Evolutionary conservation across 2,797 vertebrate genomes (phyloP).

Genomic region (Chiroxiphia lanceolata): DNA sequence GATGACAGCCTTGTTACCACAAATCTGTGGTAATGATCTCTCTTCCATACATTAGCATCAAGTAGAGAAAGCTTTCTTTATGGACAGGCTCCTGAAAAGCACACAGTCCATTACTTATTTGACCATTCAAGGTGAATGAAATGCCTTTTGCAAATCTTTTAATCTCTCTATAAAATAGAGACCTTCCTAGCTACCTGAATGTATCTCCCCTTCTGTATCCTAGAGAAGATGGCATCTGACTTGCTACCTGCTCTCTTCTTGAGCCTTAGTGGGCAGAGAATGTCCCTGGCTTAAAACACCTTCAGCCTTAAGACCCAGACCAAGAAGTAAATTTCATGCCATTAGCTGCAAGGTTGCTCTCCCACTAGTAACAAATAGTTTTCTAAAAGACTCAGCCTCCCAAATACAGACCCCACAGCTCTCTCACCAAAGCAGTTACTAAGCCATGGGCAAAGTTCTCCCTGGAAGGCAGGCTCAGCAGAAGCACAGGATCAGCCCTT

Average conservation of each 20-base stretch:
- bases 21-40: background rate
- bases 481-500: fast-evolving
- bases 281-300: background rate
- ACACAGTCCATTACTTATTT: background rate
- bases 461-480: background rate
- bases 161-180: background rate
- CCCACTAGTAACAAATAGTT: background rate
- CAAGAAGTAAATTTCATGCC: background rate
- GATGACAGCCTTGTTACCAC: background rate
- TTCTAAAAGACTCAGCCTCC: background rate
- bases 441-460: background rate
- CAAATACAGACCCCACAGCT: background rate
- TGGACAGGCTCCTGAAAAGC: background rate
- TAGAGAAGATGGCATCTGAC: background rate
- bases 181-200: background rate
- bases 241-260: background rate
- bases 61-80: background rate
- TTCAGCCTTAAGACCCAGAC: background rate
- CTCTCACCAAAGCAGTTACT: background rate
- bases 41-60: background rate
- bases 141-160: background rate
- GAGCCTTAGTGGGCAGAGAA: background rate
- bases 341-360: background rate
- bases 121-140: background rate
- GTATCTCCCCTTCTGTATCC: background rate